These are phyloP conservation scores for Crotophaga sulcirostris DNA, from an alignment of 2,113 vertebrate genomes.

Conservation along the genomic window DNA sequence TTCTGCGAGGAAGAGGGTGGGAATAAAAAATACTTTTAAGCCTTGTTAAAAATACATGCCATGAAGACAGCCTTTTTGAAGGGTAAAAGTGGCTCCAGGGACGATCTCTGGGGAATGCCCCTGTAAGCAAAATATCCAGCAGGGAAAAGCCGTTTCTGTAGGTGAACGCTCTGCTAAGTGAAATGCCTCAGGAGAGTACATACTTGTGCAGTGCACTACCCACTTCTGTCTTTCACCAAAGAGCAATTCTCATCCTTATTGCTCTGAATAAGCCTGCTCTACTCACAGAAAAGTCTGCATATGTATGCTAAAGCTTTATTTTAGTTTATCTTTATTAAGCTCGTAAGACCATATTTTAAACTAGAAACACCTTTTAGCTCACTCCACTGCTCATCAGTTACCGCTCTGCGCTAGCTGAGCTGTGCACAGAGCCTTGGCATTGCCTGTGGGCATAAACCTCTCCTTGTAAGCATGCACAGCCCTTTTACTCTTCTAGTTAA, in stretches of 20 bases:
- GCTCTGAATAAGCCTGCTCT: neutral
- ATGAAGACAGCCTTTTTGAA: neutral
- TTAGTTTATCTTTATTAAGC: neutral
- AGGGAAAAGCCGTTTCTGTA: neutral
- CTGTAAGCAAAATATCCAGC: conserved; percentile 3
- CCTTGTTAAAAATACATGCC: conserved; percentile 24
- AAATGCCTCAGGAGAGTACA: neutral
- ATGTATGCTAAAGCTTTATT: neutral
- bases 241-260: fast-evolving
- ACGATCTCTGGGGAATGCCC: conserved; percentile 18
- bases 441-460: neutral
- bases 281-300: neutral
- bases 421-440: neutral
- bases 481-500: fast-evolving
- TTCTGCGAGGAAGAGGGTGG: neutral
- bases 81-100: neutral
- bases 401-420: neutral
- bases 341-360: neutral
- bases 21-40: neutral
- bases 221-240: neutral
- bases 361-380: neutral
- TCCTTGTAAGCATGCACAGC: no score
- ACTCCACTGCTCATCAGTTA: neutral
- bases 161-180: neutral
- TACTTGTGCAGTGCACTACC: fast-evolving